Conservation (phyloP, 1,140 invertebrate genomes). For the Drosophila sulfurigaster region DNA sequence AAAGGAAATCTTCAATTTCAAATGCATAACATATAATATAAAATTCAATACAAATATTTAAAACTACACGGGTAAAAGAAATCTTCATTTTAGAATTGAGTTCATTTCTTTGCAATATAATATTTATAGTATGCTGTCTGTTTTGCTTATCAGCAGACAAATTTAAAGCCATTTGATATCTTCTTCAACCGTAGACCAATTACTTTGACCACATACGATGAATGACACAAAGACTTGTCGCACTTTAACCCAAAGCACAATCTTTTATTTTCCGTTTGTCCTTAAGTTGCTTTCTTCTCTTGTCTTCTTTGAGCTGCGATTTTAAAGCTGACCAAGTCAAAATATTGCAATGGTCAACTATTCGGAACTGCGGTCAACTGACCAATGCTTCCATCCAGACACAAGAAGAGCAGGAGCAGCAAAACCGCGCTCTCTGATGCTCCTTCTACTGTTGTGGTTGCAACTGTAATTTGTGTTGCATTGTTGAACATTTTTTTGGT, state of each 20-base stretch:
- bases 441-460: slow-evolving; percentile 62
- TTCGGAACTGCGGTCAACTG: slow-evolving; percentile 62
- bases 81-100: no score
- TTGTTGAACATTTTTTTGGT: slow-evolving; percentile 67
- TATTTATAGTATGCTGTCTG: neutral
- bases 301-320: slow-evolving; percentile 27
- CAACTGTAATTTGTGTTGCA: slow-evolving; percentile 77
- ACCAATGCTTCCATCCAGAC: neutral
- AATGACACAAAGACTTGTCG: slow-evolving; percentile 33
- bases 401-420: neutral
- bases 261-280: slow-evolving; percentile 20
- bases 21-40: no score
- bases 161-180: slow-evolving; percentile 2
- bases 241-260: neutral
- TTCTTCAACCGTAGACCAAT: slow-evolving; percentile 20
- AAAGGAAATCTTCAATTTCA: neutral
- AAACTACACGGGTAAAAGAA: no score
- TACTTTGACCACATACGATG: slow-evolving; percentile 40
- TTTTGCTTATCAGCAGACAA: neutral
- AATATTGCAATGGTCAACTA: slow-evolving; percentile 79
- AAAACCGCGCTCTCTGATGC: slow-evolving; percentile 55
- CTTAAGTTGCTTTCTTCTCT: slow-evolving; percentile 11
- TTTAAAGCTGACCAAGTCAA: slow-evolving; percentile 71
- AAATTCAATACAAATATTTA: no score
- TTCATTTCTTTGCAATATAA: no score